Conservation (phyloP, 2,113 vertebrate genomes). For the Lipophrys pholis region DNA sequence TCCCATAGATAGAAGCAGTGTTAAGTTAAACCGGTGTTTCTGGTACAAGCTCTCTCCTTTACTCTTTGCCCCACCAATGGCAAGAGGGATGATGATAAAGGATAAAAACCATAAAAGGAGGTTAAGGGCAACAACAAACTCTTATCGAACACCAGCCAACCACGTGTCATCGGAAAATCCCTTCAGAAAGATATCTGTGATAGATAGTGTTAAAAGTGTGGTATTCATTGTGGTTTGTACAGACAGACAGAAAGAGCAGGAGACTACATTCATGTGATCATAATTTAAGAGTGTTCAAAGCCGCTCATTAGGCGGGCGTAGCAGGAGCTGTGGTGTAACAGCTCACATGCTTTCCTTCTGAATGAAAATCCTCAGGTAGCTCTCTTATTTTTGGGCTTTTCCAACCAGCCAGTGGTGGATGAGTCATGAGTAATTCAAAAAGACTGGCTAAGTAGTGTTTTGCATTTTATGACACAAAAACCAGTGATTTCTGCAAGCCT, state of each 20-base stretch:
- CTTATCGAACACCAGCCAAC: conserved; percentile 24
- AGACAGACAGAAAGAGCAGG: conserved; percentile 3
- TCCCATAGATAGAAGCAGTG: too few relatives aligned
- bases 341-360: conserved; percentile 45
- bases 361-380: conserved; percentile 37
- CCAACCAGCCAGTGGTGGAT: conserved; percentile 6
- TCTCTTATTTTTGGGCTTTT: conserved; percentile 28
- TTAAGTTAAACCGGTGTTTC: too few relatives aligned
- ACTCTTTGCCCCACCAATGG: too few relatives aligned
- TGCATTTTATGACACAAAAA: conserved; percentile 30
- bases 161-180: conserved; percentile 25
- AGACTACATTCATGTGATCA: conserved; percentile 26
- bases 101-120: conserved; percentile 1
- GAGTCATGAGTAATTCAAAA: conserved; percentile 32
- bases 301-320: conserved; percentile 9
- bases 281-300: conserved; percentile 16
- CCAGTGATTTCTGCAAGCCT: conserved; percentile 2
- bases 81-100: conserved; percentile 10
- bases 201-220: conserved; percentile 23
- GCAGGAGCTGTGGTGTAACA: conserved; percentile 8
- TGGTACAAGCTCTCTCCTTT: too few relatives aligned
- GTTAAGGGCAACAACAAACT: conserved; percentile 38
- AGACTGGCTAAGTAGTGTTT: conserved; percentile 10
- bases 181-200: conserved; percentile 16
- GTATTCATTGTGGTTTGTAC: conserved; percentile 17